These are phyloP conservation scores for Euwallacea fornicatus DNA, from an alignment of 1,140 invertebrate genomes.

Conservation along the genomic window DNA sequence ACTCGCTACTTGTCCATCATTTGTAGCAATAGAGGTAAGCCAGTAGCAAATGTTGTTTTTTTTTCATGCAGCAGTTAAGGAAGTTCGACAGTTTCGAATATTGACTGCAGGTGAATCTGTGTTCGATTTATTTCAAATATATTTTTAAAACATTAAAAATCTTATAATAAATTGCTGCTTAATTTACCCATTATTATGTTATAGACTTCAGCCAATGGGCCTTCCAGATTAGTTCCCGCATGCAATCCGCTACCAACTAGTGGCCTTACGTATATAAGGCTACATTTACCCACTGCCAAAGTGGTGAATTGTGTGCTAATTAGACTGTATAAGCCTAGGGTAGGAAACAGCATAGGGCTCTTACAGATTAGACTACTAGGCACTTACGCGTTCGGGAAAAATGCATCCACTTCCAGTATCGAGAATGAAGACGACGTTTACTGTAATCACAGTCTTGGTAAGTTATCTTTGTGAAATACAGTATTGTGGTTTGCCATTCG, in stretches of 20 bases:
- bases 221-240: conserved; percentile 62
- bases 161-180: background rate
- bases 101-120: too few species aligned
- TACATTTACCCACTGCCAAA: conserved; percentile 78
- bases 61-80: too few species aligned
- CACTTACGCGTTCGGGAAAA: conserved; percentile 71
- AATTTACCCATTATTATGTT: conserved; percentile 14
- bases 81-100: too few species aligned
- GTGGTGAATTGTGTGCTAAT: conserved; percentile 71
- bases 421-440: conserved; percentile 49
- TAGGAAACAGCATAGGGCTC: conserved; percentile 84
- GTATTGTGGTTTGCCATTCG: too few species aligned
- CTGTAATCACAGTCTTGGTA: conserved; percentile 47
- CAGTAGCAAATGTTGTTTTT: conserved; percentile 9
- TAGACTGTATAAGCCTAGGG: conserved; percentile 78
- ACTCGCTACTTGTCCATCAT: conserved; percentile 84
- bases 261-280: conserved; percentile 81
- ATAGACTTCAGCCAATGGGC: conserved; percentile 60
- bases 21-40: conserved; percentile 78
- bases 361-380: conserved; percentile 86
- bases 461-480: background rate
- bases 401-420: conserved; percentile 41
- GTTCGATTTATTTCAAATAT: too few species aligned
- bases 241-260: conserved; percentile 76
- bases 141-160: background rate